A percentile compares a stretch with the other conserved stretches of the same genome.
Conservation (phyloP, 2,113 vertebrate genomes). For the Oostethus manadensis region DNA sequence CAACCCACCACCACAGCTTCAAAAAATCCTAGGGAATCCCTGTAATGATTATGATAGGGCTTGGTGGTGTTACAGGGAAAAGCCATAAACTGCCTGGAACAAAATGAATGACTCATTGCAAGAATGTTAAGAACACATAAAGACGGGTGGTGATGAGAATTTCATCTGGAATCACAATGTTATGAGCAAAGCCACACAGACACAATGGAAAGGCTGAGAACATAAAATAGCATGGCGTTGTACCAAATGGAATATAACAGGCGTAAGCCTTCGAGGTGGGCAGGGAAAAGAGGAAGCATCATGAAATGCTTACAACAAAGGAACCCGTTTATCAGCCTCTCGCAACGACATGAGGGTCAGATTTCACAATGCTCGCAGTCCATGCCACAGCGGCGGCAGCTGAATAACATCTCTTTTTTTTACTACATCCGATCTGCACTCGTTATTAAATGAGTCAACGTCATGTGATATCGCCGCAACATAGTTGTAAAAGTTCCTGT, state of each 20-base stretch:
- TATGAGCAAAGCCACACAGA: background rate
- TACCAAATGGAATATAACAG: background rate
- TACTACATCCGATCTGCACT: background rate
- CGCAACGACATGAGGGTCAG: slow-evolving; percentile 21
- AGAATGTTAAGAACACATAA: background rate
- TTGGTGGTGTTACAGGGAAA: slow-evolving; percentile 11
- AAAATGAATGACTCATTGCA: background rate
- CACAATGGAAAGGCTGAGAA: background rate
- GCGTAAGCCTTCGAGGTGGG: background rate
- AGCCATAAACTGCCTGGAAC: slow-evolving; percentile 40
- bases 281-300: background rate
- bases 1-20: no score
- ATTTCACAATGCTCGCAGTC: slow-evolving; percentile 25
- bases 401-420: background rate
- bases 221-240: slow-evolving; percentile 7
- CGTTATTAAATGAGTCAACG: background rate
- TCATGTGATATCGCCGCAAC: background rate
- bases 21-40: no score
- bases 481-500: background rate
- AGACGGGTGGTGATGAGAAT: slow-evolving; percentile 25
- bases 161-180: slow-evolving; percentile 35
- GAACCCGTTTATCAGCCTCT: slow-evolving; percentile 27
- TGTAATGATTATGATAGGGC: background rate
- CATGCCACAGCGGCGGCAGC: background rate
- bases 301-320: background rate